Conservation (phyloP, 1,140 invertebrate species). For the Philopotamus ludificatus region DNA sequence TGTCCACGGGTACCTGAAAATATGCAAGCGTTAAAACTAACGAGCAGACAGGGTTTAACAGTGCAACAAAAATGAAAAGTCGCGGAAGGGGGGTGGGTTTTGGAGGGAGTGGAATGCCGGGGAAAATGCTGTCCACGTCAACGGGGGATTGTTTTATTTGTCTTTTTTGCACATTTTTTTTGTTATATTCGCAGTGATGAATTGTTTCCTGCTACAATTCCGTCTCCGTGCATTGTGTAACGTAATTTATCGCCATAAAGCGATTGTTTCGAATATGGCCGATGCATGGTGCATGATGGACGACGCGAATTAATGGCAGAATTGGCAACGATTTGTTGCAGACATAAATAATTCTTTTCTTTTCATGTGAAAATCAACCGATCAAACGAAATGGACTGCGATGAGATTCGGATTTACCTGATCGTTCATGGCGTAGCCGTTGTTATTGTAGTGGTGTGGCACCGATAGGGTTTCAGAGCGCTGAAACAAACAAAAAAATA, state of each 20-base stretch:
- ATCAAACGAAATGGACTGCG: background rate
- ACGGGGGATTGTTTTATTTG: background rate
- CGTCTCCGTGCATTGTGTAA: constrained; percentile 17
- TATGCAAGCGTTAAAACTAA: background rate
- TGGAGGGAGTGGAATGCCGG: no score
- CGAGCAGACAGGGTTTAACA: background rate
- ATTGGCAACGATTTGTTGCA: no score
- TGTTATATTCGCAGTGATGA: constrained; percentile 30
- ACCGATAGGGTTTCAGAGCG: constrained; percentile 71
- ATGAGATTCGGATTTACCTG: constrained; percentile 57
- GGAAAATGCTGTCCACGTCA: constrained; percentile 4
- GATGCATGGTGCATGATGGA: background rate
- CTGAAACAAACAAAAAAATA: constrained; percentile 59
- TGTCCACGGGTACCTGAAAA: no score
- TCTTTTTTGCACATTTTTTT: constrained; percentile 13
- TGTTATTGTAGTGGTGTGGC: constrained; percentile 63
- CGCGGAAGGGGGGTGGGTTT: background rate
- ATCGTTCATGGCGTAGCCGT: constrained; percentile 73
- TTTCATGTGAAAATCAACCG: background rate
- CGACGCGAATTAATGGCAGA: no score
- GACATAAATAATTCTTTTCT: no score
- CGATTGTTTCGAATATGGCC: constrained; percentile 16
- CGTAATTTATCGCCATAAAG: constrained; percentile 25
- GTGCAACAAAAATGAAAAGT: no score
- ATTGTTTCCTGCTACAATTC: constrained; percentile 34